Evolutionary conservation across 2,888 invertebrate genomes (phyloP).

Genomic region (Melanophora roralis): DNA sequence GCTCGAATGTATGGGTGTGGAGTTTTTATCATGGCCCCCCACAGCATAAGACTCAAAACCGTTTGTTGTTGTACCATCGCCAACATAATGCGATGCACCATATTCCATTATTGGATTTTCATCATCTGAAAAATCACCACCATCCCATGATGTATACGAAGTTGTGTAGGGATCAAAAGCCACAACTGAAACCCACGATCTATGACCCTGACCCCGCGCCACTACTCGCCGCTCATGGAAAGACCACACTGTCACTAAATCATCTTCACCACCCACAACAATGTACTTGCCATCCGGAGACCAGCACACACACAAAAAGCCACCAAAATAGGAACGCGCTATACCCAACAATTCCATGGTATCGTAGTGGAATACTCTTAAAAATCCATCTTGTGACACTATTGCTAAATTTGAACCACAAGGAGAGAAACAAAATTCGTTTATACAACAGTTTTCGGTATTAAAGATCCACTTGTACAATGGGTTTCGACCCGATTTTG

Average conservation of each 20-base stretch:
- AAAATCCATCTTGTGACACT: slow-evolving; percentile 95
- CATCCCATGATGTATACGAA: slow-evolving; percentile 82
- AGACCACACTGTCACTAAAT: slow-evolving; percentile 98
- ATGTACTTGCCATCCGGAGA: slow-evolving; percentile 97
- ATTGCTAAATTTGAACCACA: slow-evolving; percentile 94
- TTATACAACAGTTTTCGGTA: slow-evolving; percentile 88
- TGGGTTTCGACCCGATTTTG: slow-evolving; percentile 97
- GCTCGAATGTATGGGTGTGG: slow-evolving; percentile 71
- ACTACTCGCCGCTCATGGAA: slow-evolving; percentile 94
- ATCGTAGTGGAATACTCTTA: slow-evolving; percentile 97
- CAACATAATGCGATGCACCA: slow-evolving; percentile 55
- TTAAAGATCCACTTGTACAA: slow-evolving; percentile 94
- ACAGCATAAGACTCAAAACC: slow-evolving; percentile 69
- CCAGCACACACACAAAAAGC: slow-evolving; percentile 98
- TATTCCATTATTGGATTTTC: slow-evolving; percentile 78
- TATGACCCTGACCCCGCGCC: slow-evolving; percentile 98
- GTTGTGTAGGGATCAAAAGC: slow-evolving; percentile 94
- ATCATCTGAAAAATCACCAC: slow-evolving; percentile 80
- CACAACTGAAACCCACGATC: slow-evolving; percentile 98
- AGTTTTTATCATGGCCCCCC: slow-evolving; percentile 69
- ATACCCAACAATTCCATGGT: slow-evolving; percentile 96
- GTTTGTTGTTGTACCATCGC: slow-evolving; percentile 66
- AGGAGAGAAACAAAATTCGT: slow-evolving; percentile 98
- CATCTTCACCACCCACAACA: slow-evolving; percentile 98
- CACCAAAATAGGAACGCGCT: slow-evolving; percentile 98